phyloP scores from a whole-genome alignment of 2,888 invertebrate species.

The Leucoma salicis region DNA sequence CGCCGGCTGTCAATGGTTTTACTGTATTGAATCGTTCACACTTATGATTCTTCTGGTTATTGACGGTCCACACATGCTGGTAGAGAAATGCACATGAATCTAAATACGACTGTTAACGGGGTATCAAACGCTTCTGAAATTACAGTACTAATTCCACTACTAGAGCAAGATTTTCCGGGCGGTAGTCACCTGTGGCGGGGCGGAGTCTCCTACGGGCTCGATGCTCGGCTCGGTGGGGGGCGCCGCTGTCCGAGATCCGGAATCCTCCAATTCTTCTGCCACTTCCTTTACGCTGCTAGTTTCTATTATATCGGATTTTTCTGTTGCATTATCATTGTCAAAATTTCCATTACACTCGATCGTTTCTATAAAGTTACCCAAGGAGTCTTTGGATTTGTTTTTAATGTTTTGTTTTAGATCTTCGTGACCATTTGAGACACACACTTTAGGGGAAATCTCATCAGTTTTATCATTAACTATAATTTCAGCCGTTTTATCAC shows the following conservation, averaged over 20 bases:
- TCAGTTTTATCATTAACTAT: constrained; percentile 33
- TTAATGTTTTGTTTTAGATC: constrained; percentile 43
- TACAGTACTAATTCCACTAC: constrained; percentile 73
- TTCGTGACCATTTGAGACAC: constrained; percentile 24
- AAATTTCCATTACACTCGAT: constrained; percentile 51
- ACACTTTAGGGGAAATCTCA: constrained; percentile 17
- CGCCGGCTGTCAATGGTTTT: constrained; percentile 35
- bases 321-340: constrained; percentile 22
- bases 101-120: constrained; percentile 68
- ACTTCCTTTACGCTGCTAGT: constrained; percentile 14
- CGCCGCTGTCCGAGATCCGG: constrained; percentile 15
- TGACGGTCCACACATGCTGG: constrained; percentile 71
- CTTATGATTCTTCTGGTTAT: constrained; percentile 59
- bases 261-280: constrained; percentile 16
- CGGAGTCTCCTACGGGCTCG: constrained; percentile 17
- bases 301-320: constrained; percentile 12
- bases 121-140: constrained; percentile 53
- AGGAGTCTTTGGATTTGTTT: constrained; percentile 42
- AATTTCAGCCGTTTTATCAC: constrained; percentile 22
- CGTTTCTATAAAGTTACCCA: constrained; percentile 34
- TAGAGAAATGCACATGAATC: constrained; percentile 68
- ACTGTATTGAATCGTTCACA: constrained; percentile 45
- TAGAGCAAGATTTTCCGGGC: constrained; percentile 61
- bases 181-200: constrained; percentile 71
- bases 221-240: constrained; percentile 25